Base-by-base conservation (phyloP, 1,140 invertebrate genomes). In the Neuroterus valhalla region DNA sequence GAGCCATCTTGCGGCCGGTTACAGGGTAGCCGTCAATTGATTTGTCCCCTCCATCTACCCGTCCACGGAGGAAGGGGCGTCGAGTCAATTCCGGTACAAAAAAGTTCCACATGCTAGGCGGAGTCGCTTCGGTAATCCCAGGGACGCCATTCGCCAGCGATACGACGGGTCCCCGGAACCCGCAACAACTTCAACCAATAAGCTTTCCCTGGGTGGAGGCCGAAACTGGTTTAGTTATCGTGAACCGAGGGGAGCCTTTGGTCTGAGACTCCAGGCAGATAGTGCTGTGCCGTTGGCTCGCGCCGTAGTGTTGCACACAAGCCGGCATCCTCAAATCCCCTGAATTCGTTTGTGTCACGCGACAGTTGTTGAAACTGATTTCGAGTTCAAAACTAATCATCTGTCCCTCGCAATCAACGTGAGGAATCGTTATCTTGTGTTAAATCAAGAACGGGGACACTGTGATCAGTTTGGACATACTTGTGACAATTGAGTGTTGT, bases 1-100 rank as follows among this genome's bases (percentile, higher is more conserved):
- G 89, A 90, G 89, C 89, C 89, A 90, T 90, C 89, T 90, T 89
- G 89, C 87, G 87, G 88, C 86, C 81, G 82, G 81, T 88, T 87
- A 86, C 83, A 84, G 85, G 85, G 78, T 76, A 86, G 84, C 82
- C 82, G 84, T 82, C 89, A 90, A 90, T 90, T 90, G 89, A 90
- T 90, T 90, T 87, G 83, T 85, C 83, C 87, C 88, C 86, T 79
- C 86, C 84, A 81, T 66, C 52, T 10, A 26, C 19, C 66, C 69
- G 67, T 74, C 75, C 14, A 42, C 76, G 69, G 48, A 73, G 78
- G 80, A 81, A 81, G 81, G 85, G 82, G 84, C 85, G 86, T 86
- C 81, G 80, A 87, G 87, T 88, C 84, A 88, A 87, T 88, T 88
- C 85, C 79, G 75, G 80, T 79, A 80, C 80, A 87, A 86, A 87